Conservation (phyloP, 2,888 invertebrate genomes). For the Chouioia cunea region DNA sequence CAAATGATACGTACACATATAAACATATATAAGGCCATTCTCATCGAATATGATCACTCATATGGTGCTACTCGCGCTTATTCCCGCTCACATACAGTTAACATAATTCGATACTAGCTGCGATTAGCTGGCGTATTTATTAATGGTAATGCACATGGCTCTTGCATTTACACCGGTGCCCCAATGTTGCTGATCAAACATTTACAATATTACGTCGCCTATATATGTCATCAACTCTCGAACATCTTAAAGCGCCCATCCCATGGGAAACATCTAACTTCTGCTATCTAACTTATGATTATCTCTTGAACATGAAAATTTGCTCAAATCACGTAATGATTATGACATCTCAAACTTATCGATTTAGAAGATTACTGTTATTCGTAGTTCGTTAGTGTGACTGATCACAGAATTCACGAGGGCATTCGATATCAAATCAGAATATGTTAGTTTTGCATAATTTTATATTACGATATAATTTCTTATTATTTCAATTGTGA, state of each 20-base stretch:
- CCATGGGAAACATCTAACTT: conserved; percentile 25
- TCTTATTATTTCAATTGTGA: too few relatives aligned
- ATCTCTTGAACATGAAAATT: background rate
- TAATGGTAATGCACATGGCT: conserved; percentile 49
- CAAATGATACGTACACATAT: conserved; percentile 6
- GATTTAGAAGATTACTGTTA: too few relatives aligned
- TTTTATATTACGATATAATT: too few relatives aligned
- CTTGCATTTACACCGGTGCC: conserved; percentile 17
- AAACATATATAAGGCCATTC: background rate
- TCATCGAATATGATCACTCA: conserved; percentile 57
- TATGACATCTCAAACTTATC: too few relatives aligned
- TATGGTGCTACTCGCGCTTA: conserved; percentile 14
- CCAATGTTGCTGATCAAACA: conserved; percentile 44
- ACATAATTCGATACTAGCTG: conserved; percentile 59
- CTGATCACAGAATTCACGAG: too few relatives aligned
- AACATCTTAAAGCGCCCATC: background rate
- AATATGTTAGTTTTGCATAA: too few relatives aligned
- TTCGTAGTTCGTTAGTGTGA: too few relatives aligned
- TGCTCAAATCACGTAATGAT: background rate
- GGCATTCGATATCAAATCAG: too few relatives aligned
- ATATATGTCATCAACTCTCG: conserved; percentile 28
- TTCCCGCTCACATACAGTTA: conserved; percentile 52
- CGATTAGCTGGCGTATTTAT: conserved; percentile 57
- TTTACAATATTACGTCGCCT: conserved; percentile 47
- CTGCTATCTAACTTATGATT: conserved; percentile 23